Conservation (phyloP, 2,888 invertebrate genomes). For the Drosophila multiciliata region DNA sequence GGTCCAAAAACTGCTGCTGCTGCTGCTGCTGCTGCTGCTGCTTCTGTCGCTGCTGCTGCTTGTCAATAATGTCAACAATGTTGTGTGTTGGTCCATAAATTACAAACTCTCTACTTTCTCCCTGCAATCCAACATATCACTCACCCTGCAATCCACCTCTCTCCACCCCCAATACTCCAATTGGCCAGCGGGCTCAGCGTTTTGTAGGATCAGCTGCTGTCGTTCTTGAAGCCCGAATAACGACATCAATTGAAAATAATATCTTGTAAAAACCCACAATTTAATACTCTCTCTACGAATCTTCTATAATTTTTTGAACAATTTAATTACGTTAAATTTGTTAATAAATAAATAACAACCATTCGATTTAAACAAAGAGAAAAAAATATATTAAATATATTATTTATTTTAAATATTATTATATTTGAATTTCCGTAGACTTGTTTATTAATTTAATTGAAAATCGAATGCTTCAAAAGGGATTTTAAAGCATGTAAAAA, state of each 20-base stretch:
- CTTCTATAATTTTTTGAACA: background rate
- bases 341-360: background rate
- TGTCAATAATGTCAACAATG: constrained; percentile 81
- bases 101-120: constrained; percentile 47
- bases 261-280: background rate
- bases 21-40: constrained; percentile 39
- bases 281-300: constrained; percentile 6
- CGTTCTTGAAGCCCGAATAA: constrained; percentile 32
- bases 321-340: background rate
- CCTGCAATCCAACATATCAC: background rate
- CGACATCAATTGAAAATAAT: constrained; percentile 7
- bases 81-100: constrained; percentile 79
- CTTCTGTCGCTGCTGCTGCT: constrained; percentile 44
- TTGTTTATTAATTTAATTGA: background rate
- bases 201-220: constrained; percentile 58
- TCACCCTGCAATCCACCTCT: background rate
- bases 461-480: background rate
- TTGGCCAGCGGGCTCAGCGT: constrained; percentile 30
- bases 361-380: background rate
- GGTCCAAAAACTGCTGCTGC: constrained; percentile 11
- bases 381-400: background rate
- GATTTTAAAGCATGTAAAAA: background rate
- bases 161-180: background rate
- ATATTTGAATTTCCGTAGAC: background rate
- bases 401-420: background rate